These are phyloP conservation scores for Columba janthina DNA, from an alignment of 2,113 vertebrate species.

Conservation along the genomic window DNA sequence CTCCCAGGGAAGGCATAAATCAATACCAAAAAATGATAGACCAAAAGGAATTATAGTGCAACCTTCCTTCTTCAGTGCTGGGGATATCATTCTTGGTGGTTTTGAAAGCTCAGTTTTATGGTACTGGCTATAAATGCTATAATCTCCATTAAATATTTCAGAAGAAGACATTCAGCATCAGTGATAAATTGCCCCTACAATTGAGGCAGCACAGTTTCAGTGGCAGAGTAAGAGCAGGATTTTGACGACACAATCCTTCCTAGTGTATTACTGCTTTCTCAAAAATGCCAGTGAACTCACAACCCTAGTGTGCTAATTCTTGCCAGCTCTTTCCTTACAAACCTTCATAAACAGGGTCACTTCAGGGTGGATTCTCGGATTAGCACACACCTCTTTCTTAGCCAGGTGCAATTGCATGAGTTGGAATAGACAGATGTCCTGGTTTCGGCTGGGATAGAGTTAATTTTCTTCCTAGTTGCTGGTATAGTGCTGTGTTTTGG, in stretches of 20 bases:
- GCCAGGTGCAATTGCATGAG: background rate
- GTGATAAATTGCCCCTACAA: background rate
- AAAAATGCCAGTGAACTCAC: background rate
- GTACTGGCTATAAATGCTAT: background rate
- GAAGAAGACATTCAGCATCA: background rate
- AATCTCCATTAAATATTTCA: background rate
- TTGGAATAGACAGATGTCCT: background rate
- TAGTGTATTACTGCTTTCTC: background rate
- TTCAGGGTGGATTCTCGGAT: background rate
- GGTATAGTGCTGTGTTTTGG: too few relatives aligned
- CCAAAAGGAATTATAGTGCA: background rate
- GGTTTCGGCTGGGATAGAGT: too few relatives aligned
- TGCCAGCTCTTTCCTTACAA: background rate
- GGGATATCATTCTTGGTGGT: background rate
- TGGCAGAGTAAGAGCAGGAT: background rate
- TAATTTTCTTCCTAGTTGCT: too few relatives aligned
- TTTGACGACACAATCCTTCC: background rate
- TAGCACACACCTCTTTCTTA: background rate
- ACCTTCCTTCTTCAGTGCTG: background rate
- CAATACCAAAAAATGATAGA: background rate
- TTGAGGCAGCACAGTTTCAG: background rate
- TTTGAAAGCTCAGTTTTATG: conserved; percentile 30
- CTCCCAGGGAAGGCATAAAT: background rate
- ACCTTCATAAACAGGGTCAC: background rate
- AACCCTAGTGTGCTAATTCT: background rate